Percentiles rank a stretch among this genome's conserved stretches.
These are phyloP conservation scores for Dioctria rufipes DNA, from an alignment of 2,888 invertebrate genomes.

Conservation along the genomic window DNA sequence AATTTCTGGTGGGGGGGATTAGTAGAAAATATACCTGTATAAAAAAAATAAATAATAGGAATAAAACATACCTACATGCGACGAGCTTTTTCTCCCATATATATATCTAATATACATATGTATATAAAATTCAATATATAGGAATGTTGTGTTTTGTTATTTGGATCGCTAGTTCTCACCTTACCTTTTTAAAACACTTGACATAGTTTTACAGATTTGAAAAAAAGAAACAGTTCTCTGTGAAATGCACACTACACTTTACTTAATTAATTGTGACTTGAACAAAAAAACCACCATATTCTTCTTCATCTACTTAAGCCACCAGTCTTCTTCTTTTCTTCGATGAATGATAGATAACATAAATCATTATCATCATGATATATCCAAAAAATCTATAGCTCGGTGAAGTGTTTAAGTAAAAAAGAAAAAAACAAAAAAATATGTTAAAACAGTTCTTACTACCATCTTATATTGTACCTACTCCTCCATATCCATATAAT, in stretches of 20 bases:
- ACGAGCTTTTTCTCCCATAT: constrained; percentile 9
- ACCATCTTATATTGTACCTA: too few species aligned
- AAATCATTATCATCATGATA: too few species aligned
- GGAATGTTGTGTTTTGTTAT: constrained; percentile 29
- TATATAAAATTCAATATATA: constrained; percentile 16
- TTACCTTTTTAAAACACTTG: constrained; percentile 43
- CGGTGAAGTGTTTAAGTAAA: too few species aligned
- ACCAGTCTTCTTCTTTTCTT: too few species aligned
- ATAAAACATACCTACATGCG: constrained; percentile 1
- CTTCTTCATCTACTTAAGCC: too few species aligned
- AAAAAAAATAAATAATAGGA: too few species aligned
- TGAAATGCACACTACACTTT: constrained; percentile 15
- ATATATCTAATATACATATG: background rate
- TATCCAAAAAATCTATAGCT: too few species aligned
- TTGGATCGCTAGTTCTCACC: constrained; percentile 36
- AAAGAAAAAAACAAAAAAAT: background rate
- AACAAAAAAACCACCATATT: too few species aligned
- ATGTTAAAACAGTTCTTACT: background rate
- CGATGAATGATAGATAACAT: too few species aligned
- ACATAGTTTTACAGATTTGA: constrained; percentile 42
- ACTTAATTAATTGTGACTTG: background rate
- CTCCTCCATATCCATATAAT: too few species aligned
- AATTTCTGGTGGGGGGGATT: too few species aligned
- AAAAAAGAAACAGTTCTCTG: constrained; percentile 23
- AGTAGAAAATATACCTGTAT: too few species aligned